phyloP scores from a whole-genome alignment of 2,113 vertebrate species.

The Riparia riparia region DNA sequence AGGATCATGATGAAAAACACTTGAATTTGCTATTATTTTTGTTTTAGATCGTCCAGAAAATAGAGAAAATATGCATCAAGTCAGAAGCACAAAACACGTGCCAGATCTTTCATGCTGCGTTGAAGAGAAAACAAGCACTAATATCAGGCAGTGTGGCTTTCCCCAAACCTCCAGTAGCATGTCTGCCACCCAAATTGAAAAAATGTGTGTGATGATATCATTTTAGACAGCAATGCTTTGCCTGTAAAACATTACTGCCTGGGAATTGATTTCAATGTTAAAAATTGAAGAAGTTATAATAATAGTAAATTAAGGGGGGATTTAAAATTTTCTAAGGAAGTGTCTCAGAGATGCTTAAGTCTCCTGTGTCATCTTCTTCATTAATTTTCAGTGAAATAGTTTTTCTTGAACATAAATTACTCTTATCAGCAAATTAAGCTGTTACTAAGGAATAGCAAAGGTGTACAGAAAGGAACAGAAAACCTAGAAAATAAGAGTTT shows the following conservation, averaged over 20 bases:
- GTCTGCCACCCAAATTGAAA: constrained; percentile 20
- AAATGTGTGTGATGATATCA: constrained; percentile 4
- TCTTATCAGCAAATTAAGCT: constrained; percentile 4
- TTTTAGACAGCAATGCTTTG: background rate
- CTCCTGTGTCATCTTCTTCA: constrained; percentile 23
- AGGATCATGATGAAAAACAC: constrained; percentile 17
- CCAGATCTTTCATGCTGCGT: background rate
- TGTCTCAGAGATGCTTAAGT: background rate
- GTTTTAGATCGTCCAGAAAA: constrained; percentile 5
- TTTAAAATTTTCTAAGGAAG: background rate
- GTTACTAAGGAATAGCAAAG: background rate
- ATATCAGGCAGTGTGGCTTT: background rate
- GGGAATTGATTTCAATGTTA: constrained; percentile 31
- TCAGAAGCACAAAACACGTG: background rate
- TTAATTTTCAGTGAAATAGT: constrained; percentile 36
- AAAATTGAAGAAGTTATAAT: constrained; percentile 24
- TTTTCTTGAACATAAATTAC: constrained; percentile 32
- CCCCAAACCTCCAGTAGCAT: background rate
- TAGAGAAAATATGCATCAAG: background rate
- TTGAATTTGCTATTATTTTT: background rate
- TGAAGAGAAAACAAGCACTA: constrained; percentile 12
- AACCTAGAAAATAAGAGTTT: background rate
- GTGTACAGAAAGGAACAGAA: background rate
- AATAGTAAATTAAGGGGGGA: background rate
- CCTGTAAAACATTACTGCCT: constrained; percentile 47